Evolutionary conservation across 2,888 invertebrate genomes (phyloP), one percentile per base, ranked within the genome.

Genomic region (Sthenelais limicola): DNA sequence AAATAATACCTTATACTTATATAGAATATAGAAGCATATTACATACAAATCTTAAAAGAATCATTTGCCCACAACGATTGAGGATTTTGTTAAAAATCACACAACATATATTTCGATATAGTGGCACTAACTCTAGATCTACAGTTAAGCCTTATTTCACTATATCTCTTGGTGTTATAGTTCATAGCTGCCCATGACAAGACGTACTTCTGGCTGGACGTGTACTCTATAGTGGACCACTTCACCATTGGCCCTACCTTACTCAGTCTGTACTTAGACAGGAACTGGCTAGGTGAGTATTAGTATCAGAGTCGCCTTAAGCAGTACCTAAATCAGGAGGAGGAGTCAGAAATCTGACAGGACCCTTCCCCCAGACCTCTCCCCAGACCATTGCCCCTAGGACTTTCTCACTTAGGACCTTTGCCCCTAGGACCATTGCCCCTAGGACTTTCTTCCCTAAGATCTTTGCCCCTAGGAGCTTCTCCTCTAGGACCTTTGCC

Each of bases 151-250:
- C n/a, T n/a, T n/a, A n/a, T n/a, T n/a, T n/a, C n/a, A n/a, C n/a
- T n/a, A n/a, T n/a, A n/a, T n/a, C n/a, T n/a, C n/a, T n/a, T n/a
- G n/a, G n/a, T n/a, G n/a, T 73, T 67, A 3, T 70, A 77, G 77
- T 73, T 76, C 28, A 21, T 70, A 26, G 76, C 76, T 26, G 74
- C 77, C 12, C 47, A 69, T 18, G 77, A 77, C 66, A 77, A 77
- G 52, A 28, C 71, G 3, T 69, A 43, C 28, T 73, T 73, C 66
- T 77, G 77, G 77, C 15, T 74, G 15, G 76, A 76, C 43, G 30
- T 76, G 7, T 74, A 76, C 43, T 74, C 77, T 18, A 67, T 77
- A 4, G 76, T 77, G 7, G 77, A 77, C 69, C 74, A 74, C 33
- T 73, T 76, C 62, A 77, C 76, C 1, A 73, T 77, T 28, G 68